Evolutionary conservation across 2,797 vertebrate genomes (phyloP), one percentile per base, ranked within the genome.

Genomic region (Eurystomus glaucurus): DNA sequence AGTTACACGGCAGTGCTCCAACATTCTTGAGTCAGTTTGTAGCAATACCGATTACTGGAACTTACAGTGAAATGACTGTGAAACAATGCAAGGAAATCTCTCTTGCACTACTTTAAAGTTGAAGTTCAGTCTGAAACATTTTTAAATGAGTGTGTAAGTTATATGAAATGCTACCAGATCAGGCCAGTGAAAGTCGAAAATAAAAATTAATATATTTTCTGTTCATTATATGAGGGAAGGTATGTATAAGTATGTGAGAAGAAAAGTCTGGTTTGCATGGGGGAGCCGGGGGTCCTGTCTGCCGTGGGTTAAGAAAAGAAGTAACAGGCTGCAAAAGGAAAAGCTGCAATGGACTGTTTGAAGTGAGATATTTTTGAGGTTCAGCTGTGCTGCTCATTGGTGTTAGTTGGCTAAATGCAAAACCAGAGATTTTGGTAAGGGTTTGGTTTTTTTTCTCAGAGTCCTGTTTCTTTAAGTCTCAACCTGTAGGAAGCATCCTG

Each of bases 201-300:
- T 23, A 37, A 41, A 31, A 23, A 16, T 10, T 14, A n/a, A 57
- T 25, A 1, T 14, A 0, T 71, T 46, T 52, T 65, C 16, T 62
- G 3, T n/a, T 88, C 57, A 9, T 46, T 75, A 2, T 26, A 3
- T 33, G 29, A 33, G 10, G 13, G 6, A 33, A 79, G 5, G 18
- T 50, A 10, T 33, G 28, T 35, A 2, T 58, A 7, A 8, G 17
- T 41, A 21, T 23, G 23, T 28, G 21, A 80, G 39, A 68, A 60
- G 31, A 68, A 46, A 82, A 31, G 25, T 39, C 25, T 58, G 22
- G 20, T 17, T 35, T 58, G 21, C 18, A 15, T 8, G 11, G 3
- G 8, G 6, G 12, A 10, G 43, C 11, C 2, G 7, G 6, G 18
- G 8, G 1, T 16, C 14, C 84, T 9, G 1, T 19, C 17, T 86